phyloP scores from a whole-genome alignment of 2,113 vertebrate species.

The Chionis minor region DNA sequence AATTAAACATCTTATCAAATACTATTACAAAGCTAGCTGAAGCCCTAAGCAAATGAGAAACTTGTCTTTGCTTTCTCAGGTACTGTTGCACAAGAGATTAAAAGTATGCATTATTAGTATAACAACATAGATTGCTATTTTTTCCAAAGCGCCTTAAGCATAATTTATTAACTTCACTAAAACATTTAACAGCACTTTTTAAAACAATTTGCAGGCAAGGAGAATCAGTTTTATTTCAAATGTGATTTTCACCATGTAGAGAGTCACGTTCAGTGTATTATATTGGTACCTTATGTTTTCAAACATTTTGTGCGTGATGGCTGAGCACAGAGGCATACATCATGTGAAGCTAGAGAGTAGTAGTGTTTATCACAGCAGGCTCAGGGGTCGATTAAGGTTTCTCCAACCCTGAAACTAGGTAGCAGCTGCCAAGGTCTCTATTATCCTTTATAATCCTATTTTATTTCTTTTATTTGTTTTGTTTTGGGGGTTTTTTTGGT shows the following conservation, averaged over 20 bases:
- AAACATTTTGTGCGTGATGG: background rate
- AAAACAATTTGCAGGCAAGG: background rate
- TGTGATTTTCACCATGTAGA: background rate
- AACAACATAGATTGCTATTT: background rate
- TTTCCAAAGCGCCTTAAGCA: background rate
- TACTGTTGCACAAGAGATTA: background rate
- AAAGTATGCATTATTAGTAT: background rate
- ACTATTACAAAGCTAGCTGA: background rate
- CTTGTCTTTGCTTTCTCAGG: background rate
- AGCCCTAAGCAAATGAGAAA: background rate
- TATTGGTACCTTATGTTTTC: background rate
- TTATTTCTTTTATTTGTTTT: too few species aligned
- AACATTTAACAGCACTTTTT: background rate
- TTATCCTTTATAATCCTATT: background rate
- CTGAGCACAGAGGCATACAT: background rate
- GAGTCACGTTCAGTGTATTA: background rate
- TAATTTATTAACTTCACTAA: conserved; percentile 20
- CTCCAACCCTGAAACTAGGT: background rate
- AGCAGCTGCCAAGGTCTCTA: background rate
- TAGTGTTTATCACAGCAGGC: background rate
- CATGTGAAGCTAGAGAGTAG: background rate
- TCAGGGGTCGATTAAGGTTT: background rate
- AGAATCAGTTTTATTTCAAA: background rate
- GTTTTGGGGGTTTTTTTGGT: background rate
- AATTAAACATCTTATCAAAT: background rate